phyloP scores from a whole-genome alignment of 2,888 invertebrate genomes.

The Cistogaster globosa region DNA sequence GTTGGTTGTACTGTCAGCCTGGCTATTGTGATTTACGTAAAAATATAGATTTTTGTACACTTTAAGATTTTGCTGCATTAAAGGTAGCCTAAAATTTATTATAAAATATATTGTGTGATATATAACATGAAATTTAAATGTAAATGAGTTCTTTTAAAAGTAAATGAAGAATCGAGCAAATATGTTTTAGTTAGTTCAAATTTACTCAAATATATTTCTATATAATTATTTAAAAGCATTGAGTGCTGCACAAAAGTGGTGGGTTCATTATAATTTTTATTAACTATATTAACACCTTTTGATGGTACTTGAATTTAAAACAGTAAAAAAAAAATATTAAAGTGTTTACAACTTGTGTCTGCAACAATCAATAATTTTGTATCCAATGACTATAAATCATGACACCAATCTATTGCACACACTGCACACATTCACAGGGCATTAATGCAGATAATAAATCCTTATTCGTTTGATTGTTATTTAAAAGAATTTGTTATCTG shows the following conservation, averaged over 20 bases:
- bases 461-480: background rate
- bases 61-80: too few relatives aligned
- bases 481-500: constrained; percentile 42
- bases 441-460: background rate
- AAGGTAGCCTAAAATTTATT: too few relatives aligned
- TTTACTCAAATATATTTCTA: too few relatives aligned
- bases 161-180: too few relatives aligned
- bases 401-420: constrained; percentile 43
- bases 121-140: too few relatives aligned
- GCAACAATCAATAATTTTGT: constrained; percentile 66
- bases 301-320: constrained; percentile 42
- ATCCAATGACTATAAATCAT: constrained; percentile 66
- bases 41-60: too few relatives aligned
- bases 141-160: too few relatives aligned
- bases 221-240: too few relatives aligned
- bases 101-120: too few relatives aligned
- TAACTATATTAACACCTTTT: constrained; percentile 63
- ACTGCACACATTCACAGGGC: background rate
- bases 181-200: too few relatives aligned
- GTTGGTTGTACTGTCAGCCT: background rate
- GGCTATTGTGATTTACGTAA: background rate
- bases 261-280: constrained; percentile 56
- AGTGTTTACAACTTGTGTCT: constrained; percentile 66
- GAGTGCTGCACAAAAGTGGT: background rate
- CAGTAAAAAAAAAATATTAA: constrained; percentile 39